Evolutionary conservation across 2,797 vertebrate species (phyloP).

Genomic region (Spinus olivaceus): DNA sequence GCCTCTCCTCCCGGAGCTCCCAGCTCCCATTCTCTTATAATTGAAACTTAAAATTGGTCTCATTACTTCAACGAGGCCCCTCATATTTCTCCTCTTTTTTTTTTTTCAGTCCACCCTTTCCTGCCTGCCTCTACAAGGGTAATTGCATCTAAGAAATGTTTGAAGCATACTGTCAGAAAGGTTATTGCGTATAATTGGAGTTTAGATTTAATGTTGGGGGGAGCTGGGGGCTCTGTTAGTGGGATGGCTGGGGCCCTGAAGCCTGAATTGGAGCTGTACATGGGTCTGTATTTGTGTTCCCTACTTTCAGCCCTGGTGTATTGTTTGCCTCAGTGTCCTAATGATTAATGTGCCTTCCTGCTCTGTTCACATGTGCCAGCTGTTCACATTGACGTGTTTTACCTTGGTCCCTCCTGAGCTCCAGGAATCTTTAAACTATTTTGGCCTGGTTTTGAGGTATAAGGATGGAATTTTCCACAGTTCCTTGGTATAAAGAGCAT

Average conservation of each 20-base stretch:
- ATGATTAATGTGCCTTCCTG: neutral
- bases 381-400: neutral
- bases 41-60: constrained; percentile 73
- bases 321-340: neutral
- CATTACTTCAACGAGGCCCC: constrained; percentile 36
- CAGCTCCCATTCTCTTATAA: constrained; percentile 50
- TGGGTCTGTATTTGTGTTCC: neutral
- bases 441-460: neutral
- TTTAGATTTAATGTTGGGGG: neutral
- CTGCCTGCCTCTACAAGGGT: constrained; percentile 24
- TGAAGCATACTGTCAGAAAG: constrained; percentile 47
- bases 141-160: constrained; percentile 47
- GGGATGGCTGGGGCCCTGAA: constrained; percentile 32
- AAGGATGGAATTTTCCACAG: neutral
- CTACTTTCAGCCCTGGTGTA: neutral
- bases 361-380: neutral
- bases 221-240: neutral
- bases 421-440: neutral
- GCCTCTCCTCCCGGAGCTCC: constrained; percentile 39
- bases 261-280: neutral
- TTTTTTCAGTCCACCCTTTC: neutral
- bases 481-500: neutral
- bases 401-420: neutral
- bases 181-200: constrained; percentile 17
- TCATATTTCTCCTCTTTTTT: neutral